phyloP scores from a whole-genome alignment of 2,113 vertebrate species.

The Lathamus discolor region DNA sequence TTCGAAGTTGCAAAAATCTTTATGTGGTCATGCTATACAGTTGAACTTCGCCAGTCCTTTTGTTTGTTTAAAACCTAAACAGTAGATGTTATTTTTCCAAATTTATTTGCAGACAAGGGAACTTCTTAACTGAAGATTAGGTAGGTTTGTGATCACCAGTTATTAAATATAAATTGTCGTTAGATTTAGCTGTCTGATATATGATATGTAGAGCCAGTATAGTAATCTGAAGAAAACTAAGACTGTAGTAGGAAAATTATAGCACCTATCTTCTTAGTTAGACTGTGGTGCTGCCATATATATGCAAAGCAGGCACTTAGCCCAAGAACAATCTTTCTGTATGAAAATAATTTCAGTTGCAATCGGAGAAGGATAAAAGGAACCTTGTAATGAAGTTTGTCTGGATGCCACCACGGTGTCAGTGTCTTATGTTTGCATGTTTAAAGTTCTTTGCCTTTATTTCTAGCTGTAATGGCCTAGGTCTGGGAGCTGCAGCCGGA shows the following conservation, averaged over 20 bases:
- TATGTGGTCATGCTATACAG: fast-evolving
- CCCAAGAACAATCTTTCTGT: not conserved
- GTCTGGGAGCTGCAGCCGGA: not conserved
- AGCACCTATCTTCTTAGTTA: not conserved
- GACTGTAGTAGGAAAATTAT: not conserved
- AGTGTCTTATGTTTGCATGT: not conserved
- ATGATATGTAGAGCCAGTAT: not conserved
- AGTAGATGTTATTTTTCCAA: not conserved
- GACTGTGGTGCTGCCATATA: not conserved
- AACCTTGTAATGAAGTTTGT: not conserved
- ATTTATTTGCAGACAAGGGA: not conserved
- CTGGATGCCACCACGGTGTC: not conserved
- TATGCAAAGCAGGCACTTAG: not conserved
- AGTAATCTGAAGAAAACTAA: not conserved
- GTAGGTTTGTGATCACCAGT: fast-evolving
- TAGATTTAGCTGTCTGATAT: not conserved
- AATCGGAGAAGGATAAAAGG: slow-evolving; percentile 9
- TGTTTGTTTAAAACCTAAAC: not conserved
- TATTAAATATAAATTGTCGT: not conserved
- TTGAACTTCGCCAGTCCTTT: not conserved
- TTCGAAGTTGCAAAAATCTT: not conserved
- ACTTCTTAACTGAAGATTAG: not conserved
- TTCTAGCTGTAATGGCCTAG: not conserved
- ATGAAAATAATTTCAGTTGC: slow-evolving; percentile 11
- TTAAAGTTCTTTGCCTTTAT: slow-evolving; percentile 15